phyloP scores from a whole-genome alignment of 2,888 invertebrate genomes.

The Drosophila formosana region DNA sequence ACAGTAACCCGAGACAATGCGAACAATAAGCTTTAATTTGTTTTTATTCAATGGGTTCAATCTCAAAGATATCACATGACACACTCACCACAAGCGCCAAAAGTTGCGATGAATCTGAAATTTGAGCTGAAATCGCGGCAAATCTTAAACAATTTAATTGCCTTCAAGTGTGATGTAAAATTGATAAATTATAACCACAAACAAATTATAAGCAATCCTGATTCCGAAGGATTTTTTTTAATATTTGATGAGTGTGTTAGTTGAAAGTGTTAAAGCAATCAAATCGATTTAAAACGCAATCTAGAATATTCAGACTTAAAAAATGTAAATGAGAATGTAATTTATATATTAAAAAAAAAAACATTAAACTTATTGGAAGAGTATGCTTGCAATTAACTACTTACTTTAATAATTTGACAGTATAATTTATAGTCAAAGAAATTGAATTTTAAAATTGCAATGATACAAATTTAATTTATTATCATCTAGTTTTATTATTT shows the following conservation, averaged over 20 bases:
- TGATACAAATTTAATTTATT: not conserved
- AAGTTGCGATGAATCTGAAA: constrained; percentile 8
- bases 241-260: too few relatives aligned
- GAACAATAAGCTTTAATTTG: constrained; percentile 73
- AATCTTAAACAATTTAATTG: not conserved
- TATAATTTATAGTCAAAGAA: too few relatives aligned
- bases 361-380: too few relatives aligned
- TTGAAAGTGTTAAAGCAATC: not conserved
- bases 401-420: too few relatives aligned
- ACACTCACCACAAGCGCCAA: constrained; percentile 10
- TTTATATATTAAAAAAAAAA: too few relatives aligned
- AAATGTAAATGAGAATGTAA: too few relatives aligned
- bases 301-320: too few relatives aligned
- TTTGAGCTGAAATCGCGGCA: not conserved
- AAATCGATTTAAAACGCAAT: too few relatives aligned
- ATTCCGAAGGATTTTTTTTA: not conserved
- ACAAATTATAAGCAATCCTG: not conserved
- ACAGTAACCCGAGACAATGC: constrained; percentile 65
- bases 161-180: not conserved
- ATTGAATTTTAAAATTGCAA: too few relatives aligned
- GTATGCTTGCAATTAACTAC: too few relatives aligned
- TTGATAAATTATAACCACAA: not conserved
- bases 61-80: constrained; percentile 28
- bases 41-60: constrained; percentile 38
- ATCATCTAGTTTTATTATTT: not conserved